Percentiles rank a stretch among this genome's conserved stretches.
Evolutionary conservation across 1,140 invertebrate genomes (phyloP).

Genomic region (Thaumetopoea pityocampa): DNA sequence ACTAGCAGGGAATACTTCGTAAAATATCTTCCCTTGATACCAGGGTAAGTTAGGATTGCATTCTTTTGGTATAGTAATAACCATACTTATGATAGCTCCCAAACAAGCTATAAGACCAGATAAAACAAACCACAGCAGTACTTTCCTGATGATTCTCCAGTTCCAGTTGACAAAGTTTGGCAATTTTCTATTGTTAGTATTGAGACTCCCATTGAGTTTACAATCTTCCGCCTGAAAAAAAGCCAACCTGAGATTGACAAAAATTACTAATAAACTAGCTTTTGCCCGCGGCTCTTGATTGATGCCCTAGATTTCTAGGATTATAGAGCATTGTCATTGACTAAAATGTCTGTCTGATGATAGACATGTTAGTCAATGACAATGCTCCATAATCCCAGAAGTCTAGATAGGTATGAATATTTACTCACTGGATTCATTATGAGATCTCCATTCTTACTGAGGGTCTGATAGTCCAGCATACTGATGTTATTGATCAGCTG

Average conservation of each 20-base stretch:
- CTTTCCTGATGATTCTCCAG: slow-evolving; percentile 85
- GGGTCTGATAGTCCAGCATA: slow-evolving; percentile 72
- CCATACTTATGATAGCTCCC: slow-evolving; percentile 82
- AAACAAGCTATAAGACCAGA: slow-evolving; percentile 82
- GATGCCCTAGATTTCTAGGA: too few species aligned
- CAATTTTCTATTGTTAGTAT: slow-evolving; percentile 53
- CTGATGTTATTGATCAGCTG: slow-evolving; percentile 74
- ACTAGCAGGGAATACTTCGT: slow-evolving; percentile 89
- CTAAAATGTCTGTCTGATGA: too few species aligned
- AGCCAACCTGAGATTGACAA: too few species aligned
- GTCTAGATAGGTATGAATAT: slow-evolving; percentile 2
- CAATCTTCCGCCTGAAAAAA: slow-evolving; percentile 61
- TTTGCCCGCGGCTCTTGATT: too few species aligned
- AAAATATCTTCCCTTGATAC: slow-evolving; percentile 89
- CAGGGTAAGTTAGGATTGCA: slow-evolving; percentile 84
- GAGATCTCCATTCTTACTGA: slow-evolving; percentile 68
- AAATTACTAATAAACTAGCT: too few species aligned
- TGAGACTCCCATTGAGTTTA: slow-evolving; percentile 60
- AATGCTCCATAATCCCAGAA: too few species aligned
- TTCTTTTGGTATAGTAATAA: slow-evolving; percentile 81
- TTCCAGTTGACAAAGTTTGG: slow-evolving; percentile 87
- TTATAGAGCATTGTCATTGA: too few species aligned
- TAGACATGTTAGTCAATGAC: too few species aligned
- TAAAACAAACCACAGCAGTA: slow-evolving; percentile 83
- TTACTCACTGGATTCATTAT: slow-evolving; percentile 52